Evolutionary conservation across 2,113 vertebrate species (phyloP).

Genomic region (Cyanoramphus novaezelandiae): DNA sequence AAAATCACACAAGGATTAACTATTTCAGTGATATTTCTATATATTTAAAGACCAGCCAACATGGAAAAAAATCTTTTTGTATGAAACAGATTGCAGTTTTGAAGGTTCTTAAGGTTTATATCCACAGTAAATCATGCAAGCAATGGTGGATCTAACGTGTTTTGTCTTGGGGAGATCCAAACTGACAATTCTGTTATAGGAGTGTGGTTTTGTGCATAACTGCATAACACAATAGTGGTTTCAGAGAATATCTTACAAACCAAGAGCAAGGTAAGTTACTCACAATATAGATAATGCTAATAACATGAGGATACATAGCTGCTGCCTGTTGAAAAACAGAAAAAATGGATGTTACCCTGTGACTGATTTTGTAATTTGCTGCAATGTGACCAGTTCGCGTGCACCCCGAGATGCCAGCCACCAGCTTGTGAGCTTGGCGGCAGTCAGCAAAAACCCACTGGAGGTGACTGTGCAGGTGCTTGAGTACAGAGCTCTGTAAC

Average conservation of each 20-base stretch:
- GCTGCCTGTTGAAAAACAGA: background rate
- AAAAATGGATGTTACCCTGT: background rate
- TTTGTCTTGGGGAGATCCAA: background rate
- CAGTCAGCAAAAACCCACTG: background rate
- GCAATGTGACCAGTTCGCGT: background rate
- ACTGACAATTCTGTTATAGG: background rate
- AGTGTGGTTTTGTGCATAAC: background rate
- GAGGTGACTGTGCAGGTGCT: too few species aligned
- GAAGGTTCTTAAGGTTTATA: background rate
- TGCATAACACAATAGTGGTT: background rate
- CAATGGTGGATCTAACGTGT: background rate
- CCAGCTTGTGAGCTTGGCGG: background rate
- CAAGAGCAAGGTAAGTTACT: background rate
- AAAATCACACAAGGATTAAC: conserved; percentile 52
- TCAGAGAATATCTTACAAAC: background rate
- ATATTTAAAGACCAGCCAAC: background rate
- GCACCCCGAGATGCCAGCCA: background rate
- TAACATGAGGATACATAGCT: background rate
- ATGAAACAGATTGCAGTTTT: background rate
- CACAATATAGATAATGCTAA: background rate
- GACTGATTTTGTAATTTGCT: background rate
- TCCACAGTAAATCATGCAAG: background rate
- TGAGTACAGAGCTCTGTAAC: background rate
- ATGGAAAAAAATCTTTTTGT: background rate
- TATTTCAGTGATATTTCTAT: conserved; percentile 58